Conservation (phyloP, 2,113 vertebrate species). For the Zingel zingel region DNA sequence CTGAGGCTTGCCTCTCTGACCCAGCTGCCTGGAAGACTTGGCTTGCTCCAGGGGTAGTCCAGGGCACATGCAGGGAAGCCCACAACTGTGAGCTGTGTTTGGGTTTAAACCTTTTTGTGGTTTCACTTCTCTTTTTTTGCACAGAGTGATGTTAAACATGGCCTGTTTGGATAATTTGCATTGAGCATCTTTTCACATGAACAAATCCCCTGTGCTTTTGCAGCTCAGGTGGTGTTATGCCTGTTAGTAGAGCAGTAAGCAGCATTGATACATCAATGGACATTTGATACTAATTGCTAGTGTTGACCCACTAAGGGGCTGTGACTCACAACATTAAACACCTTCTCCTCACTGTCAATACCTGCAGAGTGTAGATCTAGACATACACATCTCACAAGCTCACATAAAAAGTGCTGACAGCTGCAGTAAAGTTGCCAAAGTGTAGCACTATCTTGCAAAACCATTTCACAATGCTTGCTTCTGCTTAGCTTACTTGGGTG, state of each 20-base stretch:
- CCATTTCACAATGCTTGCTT: constrained; percentile 74
- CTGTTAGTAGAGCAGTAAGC: constrained; percentile 33
- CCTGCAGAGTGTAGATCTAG: constrained; percentile 53
- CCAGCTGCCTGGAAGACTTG: constrained; percentile 67
- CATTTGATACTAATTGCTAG: constrained; percentile 69
- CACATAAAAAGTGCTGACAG: constrained; percentile 73
- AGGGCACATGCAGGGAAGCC: constrained; percentile 47
- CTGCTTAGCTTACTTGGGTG: constrained; percentile 54
- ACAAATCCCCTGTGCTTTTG: constrained; percentile 50
- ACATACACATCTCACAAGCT: constrained; percentile 26
- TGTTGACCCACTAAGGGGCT: constrained; percentile 47
- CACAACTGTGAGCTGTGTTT: constrained; percentile 46
- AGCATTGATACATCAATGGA: constrained; percentile 65
- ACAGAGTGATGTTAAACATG: constrained; percentile 12
- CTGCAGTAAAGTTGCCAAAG: constrained; percentile 73
- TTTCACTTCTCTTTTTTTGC: constrained; percentile 66
- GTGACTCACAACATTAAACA: constrained; percentile 58
- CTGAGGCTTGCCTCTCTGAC: constrained; percentile 77
- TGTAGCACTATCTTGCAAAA: constrained; percentile 79
- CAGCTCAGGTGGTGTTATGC: constrained; percentile 53
- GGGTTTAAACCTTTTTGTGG: constrained; percentile 30
- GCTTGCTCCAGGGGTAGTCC: constrained; percentile 59
- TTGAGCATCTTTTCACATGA: constrained; percentile 39
- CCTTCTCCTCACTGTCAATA: constrained; percentile 45
- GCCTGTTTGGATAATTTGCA: constrained; percentile 59